These are phyloP conservation scores for Lacanobia wlatinum DNA, from an alignment of 2,888 invertebrate species.

Conservation along the genomic window DNA sequence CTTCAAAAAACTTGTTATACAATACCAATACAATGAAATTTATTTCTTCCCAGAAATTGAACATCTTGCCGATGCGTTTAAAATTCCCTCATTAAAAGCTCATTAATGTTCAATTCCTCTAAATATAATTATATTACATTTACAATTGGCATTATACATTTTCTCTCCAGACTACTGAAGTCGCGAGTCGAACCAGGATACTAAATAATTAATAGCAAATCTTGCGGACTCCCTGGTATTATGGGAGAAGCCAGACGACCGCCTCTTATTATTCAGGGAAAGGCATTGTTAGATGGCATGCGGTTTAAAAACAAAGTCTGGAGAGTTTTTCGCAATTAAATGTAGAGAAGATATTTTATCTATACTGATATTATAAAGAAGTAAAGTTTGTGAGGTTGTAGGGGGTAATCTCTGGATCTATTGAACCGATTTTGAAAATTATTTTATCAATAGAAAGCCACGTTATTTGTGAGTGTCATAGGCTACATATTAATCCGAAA, in stretches of 20 bases:
- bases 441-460: too few species aligned
- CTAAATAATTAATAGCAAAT: slow-evolving; percentile 63
- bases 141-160: slow-evolving; percentile 27
- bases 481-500: too few species aligned
- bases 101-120: neutral
- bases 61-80: too few species aligned
- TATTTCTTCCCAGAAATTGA: neutral
- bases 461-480: too few species aligned
- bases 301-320: slow-evolving; percentile 37
- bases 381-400: too few species aligned
- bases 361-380: too few species aligned
- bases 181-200: slow-evolving; percentile 35
- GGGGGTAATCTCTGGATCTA: too few species aligned
- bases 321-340: slow-evolving; percentile 22
- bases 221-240: slow-evolving; percentile 50
- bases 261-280: slow-evolving; percentile 56
- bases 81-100: neutral
- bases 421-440: too few species aligned
- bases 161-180: slow-evolving; percentile 11
- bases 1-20: neutral
- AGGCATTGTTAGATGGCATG: slow-evolving; percentile 43
- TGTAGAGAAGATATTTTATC: slow-evolving; percentile 6
- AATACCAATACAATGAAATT: neutral
- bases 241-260: slow-evolving; percentile 42
- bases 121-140: slow-evolving; percentile 29